phyloP scores from a whole-genome alignment of 2,797 vertebrate genomes.

The Pangasius sanitwongsei region DNA sequence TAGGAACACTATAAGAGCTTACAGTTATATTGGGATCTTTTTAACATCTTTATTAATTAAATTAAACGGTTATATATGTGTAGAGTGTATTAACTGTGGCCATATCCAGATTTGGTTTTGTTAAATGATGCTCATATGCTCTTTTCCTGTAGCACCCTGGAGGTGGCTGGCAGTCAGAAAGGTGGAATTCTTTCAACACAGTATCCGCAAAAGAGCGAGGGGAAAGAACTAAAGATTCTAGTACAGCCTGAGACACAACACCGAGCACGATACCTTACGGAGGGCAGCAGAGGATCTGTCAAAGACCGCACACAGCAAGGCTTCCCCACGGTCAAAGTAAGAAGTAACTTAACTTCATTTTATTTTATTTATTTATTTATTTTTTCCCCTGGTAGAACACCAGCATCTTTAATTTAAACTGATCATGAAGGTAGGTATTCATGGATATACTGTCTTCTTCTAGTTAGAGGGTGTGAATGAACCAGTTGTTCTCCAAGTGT shows the following conservation, averaged over 20 bases:
- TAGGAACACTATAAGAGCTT: background rate
- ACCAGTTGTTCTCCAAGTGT: constrained; percentile 92
- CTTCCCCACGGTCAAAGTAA: constrained; percentile 96
- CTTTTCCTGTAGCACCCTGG: constrained; percentile 68
- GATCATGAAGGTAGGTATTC: background rate
- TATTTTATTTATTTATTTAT: background rate
- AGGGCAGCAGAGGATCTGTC: constrained; percentile 97
- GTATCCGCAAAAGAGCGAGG: constrained; percentile 90
- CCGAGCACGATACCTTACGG: constrained; percentile 95
- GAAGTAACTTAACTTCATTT: background rate
- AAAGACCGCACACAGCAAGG: constrained; percentile 98
- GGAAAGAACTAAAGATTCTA: constrained; percentile 96
- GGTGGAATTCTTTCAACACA: constrained; percentile 88
- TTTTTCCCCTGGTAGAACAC: background rate
- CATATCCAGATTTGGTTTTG: background rate
- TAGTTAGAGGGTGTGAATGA: constrained; percentile 96
- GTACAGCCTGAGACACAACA: constrained; percentile 98
- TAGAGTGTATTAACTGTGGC: background rate
- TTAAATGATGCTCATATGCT: background rate
- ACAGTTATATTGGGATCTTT: background rate
- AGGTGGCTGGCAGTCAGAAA: constrained; percentile 77
- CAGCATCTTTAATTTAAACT: background rate
- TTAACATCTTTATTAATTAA: background rate
- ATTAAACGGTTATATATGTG: background rate
- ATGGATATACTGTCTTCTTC: constrained; percentile 21